Conservation (phyloP, 2,113 vertebrate genomes). For the Chaenocephalus aceratus region DNA sequence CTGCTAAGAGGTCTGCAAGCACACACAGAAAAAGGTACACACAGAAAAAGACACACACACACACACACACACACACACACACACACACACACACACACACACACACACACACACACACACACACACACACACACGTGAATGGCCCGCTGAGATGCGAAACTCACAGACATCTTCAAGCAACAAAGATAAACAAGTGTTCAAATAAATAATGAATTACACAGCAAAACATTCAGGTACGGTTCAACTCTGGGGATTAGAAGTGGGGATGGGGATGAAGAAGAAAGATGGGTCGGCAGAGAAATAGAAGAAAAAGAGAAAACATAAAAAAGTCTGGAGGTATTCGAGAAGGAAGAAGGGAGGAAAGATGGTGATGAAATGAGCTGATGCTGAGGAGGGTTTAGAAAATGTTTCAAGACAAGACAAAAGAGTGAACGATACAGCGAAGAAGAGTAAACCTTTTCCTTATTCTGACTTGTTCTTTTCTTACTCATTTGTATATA, state of each 20-base stretch:
- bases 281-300: constrained; percentile 8
- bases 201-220: constrained; percentile 81
- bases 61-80: neutral
- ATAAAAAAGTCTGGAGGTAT: neutral
- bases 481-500: neutral
- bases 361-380: neutral
- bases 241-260: constrained; percentile 37
- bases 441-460: neutral
- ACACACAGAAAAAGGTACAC: neutral
- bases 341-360: neutral
- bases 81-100: neutral
- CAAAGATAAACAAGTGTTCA: constrained; percentile 74
- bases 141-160: constrained; percentile 36
- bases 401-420: neutral
- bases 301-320: constrained; percentile 1
- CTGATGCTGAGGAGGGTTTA: neutral
- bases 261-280: constrained; percentile 19
- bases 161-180: constrained; percentile 70
- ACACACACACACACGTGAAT: constrained; percentile 2
- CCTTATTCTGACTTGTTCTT: too few relatives aligned
- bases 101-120: constrained; percentile 1
- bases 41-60: neutral
- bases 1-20: constrained; percentile 36
- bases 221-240: constrained; percentile 58
- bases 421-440: neutral